These are phyloP conservation scores for Troglohyphantes excavatus DNA, from an alignment of 2,888 invertebrate genomes.

Conservation along the genomic window DNA sequence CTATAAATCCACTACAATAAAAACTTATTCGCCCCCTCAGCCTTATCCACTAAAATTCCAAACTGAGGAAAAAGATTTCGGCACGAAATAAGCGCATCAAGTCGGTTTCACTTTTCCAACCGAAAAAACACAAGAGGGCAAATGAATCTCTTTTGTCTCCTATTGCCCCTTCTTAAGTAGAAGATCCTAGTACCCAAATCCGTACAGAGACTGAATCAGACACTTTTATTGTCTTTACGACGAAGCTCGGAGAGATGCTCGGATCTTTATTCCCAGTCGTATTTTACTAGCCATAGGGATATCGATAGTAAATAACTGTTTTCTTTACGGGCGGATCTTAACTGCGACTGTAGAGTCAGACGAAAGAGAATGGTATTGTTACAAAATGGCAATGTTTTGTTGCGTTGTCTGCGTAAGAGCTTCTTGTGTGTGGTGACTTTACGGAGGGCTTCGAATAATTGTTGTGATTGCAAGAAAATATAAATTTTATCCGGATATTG, in stretches of 20 bases:
- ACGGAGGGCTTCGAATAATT: too few species aligned
- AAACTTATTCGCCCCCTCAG: too few species aligned
- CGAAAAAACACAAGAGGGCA: neutral
- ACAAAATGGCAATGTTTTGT: too few species aligned
- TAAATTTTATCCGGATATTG: too few species aligned
- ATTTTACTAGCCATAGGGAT: neutral
- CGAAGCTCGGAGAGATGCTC: neutral
- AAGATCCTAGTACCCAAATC: neutral
- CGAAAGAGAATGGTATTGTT: neutral
- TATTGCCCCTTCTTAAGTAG: neutral
- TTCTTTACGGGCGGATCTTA: neutral
- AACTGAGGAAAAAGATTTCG: too few species aligned
- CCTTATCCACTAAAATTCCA: too few species aligned
- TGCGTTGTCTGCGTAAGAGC: too few species aligned
- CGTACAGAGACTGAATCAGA: neutral
- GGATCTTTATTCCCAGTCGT: neutral
- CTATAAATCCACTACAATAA: too few species aligned
- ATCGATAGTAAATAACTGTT: neutral
- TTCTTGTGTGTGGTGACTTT: too few species aligned
- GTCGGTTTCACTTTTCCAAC: neutral
- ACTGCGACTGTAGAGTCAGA: too few species aligned
- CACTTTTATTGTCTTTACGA: slow-evolving; percentile 3
- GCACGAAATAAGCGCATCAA: neutral
- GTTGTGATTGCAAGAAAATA: too few species aligned
- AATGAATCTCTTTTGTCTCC: neutral